Base-by-base conservation (phyloP, 2,888 invertebrate genomes). In the Asteroscopus sphinx region DNA sequence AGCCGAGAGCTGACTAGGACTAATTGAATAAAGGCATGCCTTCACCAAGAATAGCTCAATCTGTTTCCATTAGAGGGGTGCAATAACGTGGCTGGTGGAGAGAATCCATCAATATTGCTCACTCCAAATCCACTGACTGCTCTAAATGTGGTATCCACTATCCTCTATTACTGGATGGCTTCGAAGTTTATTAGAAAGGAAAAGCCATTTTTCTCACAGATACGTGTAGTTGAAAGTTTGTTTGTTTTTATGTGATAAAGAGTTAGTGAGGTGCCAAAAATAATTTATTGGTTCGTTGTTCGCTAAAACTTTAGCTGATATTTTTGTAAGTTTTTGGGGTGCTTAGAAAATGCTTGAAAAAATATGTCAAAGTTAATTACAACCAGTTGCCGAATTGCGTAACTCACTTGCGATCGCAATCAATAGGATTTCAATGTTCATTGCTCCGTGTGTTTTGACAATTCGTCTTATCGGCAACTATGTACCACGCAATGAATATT, bases 81-180 rank as follows among this genome's bases (percentile, higher is more conserved):
- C 71, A 77, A 73, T 80, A 77, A 73, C 73, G 63, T 60, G 45
- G 59, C 47, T 46, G 54, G 46, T 60, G 35, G 62, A 59, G 58
- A 62, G 46, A 56, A 77, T 81, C 73, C 72, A 80, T 80, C 81
- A 80, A 77, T 80, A 76, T 75, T 57, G 68, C 49, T 66, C 62
- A 68, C 57, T 66, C 58, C 41, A 53, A 71, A 68, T 73, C 59
- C 49, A 67, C 56, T 61, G 61, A 62, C 68, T 66, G 41, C 28
- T 65, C 53, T 44, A 41, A 55, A 53, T 69, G 48, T 44, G 53
- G 54, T 26, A 28, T 28, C 25, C 25, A 25, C 28, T 57, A 45
- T 66, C 52, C 60, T 61, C 55, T 72, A 69, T 68, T 68, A 70
- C 55, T 44, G 51, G 40, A 51, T 16, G 11, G 25, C 32, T 58